Base-by-base conservation (phyloP, 2,113 vertebrate species). In the Crotophaga sulcirostris region DNA sequence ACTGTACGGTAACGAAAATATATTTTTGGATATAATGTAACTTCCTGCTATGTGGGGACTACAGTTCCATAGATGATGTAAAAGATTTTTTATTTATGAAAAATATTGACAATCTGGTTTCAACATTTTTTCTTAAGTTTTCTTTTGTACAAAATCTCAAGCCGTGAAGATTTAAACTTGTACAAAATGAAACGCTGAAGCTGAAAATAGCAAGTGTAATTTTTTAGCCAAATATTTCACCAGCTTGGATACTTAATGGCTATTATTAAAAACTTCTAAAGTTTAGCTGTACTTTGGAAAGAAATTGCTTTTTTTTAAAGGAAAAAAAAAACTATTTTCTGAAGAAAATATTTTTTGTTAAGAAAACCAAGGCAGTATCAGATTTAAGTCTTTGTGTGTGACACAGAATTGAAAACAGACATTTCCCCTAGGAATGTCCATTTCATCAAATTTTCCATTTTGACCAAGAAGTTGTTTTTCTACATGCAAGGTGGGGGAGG, bases 401-500 rank as follows among this genome's bases (percentile, higher is more conserved):
- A 89, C 47, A 54, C 34, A 54, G 77, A 89, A 84, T 21, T 79
- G 74, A 94, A 95, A 93, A 52, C 78, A 91, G 77, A 79, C 40
- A 66, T 62, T 89, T 94, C 67, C 74, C 60, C 52, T 44, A 60
- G 38, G 47, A 92, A 82, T 17, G 10, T 34, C 77, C 54, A 51
- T 84, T 87, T 76, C 81, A 87, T 91, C 81, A 68, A 11, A 21
- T 83, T 93, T 97, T 93, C 87, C 90, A 26, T 59, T 83, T 88
- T 63, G 83, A 86, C 52, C 69, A 56, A 78, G 47, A 10, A 5
- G 34, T 47, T 84, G 44, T 84, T 95, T 94, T 93, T 40, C 82
- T 72, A 36, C 66, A 49, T 54, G 36, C 18, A 29, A 90, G 33
- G 33, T 34, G 9, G 6, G 34, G 40, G 14, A 84, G 67, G 40